These are phyloP conservation scores for Drosophila tropicalis DNA, from an alignment of 1,140 invertebrate species.

Conservation along the genomic window DNA sequence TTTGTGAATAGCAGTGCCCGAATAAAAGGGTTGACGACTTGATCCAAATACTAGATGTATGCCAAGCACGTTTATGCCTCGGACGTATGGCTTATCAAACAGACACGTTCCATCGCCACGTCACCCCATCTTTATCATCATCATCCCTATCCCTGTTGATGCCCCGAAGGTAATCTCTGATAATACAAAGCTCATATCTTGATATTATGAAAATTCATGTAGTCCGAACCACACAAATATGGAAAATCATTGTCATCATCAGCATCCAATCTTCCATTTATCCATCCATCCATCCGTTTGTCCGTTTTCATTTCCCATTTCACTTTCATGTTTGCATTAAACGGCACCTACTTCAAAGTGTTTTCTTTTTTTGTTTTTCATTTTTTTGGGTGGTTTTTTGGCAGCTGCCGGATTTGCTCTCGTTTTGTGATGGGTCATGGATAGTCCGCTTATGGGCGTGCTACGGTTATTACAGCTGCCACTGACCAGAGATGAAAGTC, in stretches of 20 bases:
- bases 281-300: slow-evolving; percentile 6
- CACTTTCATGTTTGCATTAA: slow-evolving; percentile 63
- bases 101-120: slow-evolving; percentile 48
- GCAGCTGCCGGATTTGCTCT: slow-evolving; percentile 18
- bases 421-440: slow-evolving; percentile 47
- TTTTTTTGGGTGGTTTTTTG: slow-evolving; percentile 38
- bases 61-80: slow-evolving; percentile 56
- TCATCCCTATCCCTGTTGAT: slow-evolving; percentile 19
- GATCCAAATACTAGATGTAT: slow-evolving; percentile 48
- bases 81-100: slow-evolving; percentile 39
- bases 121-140: neutral
- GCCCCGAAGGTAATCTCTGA: slow-evolving; percentile 40
- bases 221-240: slow-evolving; percentile 49
- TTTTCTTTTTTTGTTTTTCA: slow-evolving; percentile 3
- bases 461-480: slow-evolving; percentile 78
- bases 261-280: slow-evolving; percentile 45
- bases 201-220: slow-evolving; percentile 68
- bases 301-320: slow-evolving; percentile 21
- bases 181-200: slow-evolving; percentile 80
- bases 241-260: slow-evolving; percentile 49
- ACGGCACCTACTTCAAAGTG: slow-evolving; percentile 73
- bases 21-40: slow-evolving; percentile 40
- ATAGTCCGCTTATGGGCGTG: slow-evolving; percentile 53
- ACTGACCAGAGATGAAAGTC: slow-evolving; percentile 11
- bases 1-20: neutral